These are phyloP conservation scores for Gymnocypris eckloni DNA, from an alignment of 2,797 vertebrate genomes.

Conservation along the genomic window DNA sequence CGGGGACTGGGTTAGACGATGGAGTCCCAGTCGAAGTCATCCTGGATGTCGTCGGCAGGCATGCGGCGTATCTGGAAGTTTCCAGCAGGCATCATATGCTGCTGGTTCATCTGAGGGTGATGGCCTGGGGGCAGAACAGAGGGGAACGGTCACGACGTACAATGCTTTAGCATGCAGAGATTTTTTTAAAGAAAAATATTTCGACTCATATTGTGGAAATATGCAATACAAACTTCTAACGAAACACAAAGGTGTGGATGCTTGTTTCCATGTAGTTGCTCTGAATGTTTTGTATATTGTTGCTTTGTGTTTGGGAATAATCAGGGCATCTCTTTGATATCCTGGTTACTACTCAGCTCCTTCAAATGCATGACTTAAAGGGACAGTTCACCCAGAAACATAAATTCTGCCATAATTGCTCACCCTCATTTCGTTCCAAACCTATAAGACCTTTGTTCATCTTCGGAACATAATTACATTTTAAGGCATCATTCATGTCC, in stretches of 20 bases:
- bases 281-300: not conserved
- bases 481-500: too few relatives aligned
- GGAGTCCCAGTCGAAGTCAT: slow-evolving; percentile 95
- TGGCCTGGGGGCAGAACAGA: slow-evolving; percentile 76
- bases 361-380: too few relatives aligned
- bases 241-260: not conserved
- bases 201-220: not conserved
- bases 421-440: not conserved
- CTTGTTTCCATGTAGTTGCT: not conserved
- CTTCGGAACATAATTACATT: not conserved
- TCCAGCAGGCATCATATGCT: slow-evolving; percentile 90
- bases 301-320: not conserved
- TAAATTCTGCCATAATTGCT: not conserved
- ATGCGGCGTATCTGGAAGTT: slow-evolving; percentile 92
- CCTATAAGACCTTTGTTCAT: not conserved
- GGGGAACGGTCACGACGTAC: not conserved
- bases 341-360: not conserved
- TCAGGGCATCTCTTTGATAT: not conserved
- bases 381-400: too few relatives aligned
- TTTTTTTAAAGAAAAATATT: not conserved
- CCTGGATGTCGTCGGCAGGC: slow-evolving; percentile 91
- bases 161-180: not conserved
- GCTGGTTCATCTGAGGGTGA: slow-evolving; percentile 90
- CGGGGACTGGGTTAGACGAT: slow-evolving; percentile 83
- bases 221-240: not conserved